Evolutionary conservation across 2,113 vertebrate genomes (phyloP).

Genomic region (Mungos mungo): DNA sequence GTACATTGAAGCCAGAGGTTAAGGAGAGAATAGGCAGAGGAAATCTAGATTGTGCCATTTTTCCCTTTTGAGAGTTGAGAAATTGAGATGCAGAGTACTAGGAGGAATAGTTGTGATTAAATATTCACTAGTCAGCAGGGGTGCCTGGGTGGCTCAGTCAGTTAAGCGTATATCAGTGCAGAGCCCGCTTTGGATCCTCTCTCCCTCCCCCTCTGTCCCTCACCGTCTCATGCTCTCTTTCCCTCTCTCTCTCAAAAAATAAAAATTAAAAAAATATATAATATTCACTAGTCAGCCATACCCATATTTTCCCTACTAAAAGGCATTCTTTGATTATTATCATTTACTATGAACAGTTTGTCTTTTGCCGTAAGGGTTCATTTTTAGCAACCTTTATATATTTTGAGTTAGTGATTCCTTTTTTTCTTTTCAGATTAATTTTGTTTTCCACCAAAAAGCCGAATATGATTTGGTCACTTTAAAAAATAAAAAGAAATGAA

Average conservation of each 20-base stretch:
- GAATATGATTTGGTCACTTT: not conserved
- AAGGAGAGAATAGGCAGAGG: not conserved
- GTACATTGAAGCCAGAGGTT: not conserved
- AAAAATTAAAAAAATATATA: too few relatives aligned
- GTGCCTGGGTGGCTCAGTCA: too few relatives aligned
- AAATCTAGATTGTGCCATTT: slow-evolving; percentile 29
- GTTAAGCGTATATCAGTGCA: too few relatives aligned
- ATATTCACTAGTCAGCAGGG: not conserved
- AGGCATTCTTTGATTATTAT: slow-evolving; percentile 5
- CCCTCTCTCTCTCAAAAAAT: too few relatives aligned
- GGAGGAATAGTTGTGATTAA: not conserved
- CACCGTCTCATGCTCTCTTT: too few relatives aligned
- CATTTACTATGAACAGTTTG: not conserved
- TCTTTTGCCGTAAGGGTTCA: not conserved
- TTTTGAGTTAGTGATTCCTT: slow-evolving; percentile 35
- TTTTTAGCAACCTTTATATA: slow-evolving; percentile 11
- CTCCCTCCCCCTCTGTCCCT: too few relatives aligned
- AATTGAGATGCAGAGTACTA: slow-evolving; percentile 10
- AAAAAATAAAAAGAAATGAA: not conserved
- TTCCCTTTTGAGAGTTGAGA: slow-evolving; percentile 30
- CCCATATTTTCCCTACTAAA: not conserved
- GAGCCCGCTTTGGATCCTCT: too few relatives aligned
- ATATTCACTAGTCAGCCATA: slow-evolving; percentile 1
- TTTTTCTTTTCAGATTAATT: slow-evolving; percentile 48
- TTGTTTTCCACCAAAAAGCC: slow-evolving; percentile 4